phyloP scores from a whole-genome alignment of 92 coral and sea anemone species.

The Palythoa grandiflora region DNA sequence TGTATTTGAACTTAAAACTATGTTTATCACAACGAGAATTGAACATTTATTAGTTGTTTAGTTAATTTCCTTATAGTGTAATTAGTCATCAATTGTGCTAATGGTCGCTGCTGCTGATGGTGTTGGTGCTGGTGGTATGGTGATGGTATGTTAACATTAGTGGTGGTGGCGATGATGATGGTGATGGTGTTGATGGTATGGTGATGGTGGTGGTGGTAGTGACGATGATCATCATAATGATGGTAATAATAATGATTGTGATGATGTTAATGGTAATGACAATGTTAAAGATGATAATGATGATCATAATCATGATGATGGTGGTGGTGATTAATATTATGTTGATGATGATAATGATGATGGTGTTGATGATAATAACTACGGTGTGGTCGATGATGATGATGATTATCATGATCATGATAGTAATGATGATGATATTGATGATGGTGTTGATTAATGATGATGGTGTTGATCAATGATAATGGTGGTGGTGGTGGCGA shows the following conservation, averaged over 20 bases:
- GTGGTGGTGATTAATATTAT: not conserved
- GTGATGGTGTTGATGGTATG: not conserved
- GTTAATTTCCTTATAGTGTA: not conserved
- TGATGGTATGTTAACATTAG: not conserved
- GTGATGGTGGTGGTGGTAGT: not conserved
- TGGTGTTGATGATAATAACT: not conserved
- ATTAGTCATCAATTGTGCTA: not conserved
- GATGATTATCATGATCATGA: not conserved
- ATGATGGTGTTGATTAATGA: not conserved
- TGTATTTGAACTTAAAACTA: not conserved
- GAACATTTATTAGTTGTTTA: not conserved
- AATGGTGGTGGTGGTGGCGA: not conserved
- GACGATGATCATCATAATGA: not conserved
- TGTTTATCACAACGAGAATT: not conserved
- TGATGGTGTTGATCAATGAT: not conserved
- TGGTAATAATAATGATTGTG: not conserved
- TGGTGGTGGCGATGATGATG: not conserved
- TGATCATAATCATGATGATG: not conserved
- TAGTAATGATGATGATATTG: not conserved
- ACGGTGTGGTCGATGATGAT: not conserved
- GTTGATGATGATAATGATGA: not conserved
- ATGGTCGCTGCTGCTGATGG: too few relatives aligned
- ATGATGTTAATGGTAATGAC: not conserved
- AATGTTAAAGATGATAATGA: too few relatives aligned
- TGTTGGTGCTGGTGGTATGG: not conserved